Evolutionary conservation across 1,140 invertebrate species (phyloP).

Genomic region (Holotrichia oblita): DNA sequence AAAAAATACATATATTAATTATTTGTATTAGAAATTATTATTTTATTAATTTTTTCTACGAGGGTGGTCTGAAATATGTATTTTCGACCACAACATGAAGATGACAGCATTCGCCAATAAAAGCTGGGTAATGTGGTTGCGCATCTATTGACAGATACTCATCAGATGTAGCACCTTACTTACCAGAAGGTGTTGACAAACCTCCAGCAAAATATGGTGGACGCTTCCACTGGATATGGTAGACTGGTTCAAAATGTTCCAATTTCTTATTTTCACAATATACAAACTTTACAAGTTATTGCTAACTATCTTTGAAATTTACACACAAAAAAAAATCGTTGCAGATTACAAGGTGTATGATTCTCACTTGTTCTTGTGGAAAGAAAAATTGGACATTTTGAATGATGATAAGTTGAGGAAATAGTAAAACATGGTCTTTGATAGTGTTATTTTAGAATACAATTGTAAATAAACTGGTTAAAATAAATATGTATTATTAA

Average conservation of each 20-base stretch:
- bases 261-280: not conserved
- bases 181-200: constrained; percentile 71
- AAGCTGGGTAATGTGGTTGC: no score
- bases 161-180: constrained; percentile 70
- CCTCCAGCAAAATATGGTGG: constrained; percentile 72
- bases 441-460: constrained; percentile 9
- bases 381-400: not conserved
- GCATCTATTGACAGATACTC: no score
- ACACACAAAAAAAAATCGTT: not conserved
- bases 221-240: constrained; percentile 55
- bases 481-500: not conserved
- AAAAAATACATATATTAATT: no score
- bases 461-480: constrained; percentile 25
- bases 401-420: not conserved
- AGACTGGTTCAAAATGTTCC: constrained; percentile 40
- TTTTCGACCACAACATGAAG: no score
- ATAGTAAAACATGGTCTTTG: not conserved
- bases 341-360: no score
- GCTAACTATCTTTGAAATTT: not conserved
- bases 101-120: no score
- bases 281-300: not conserved
- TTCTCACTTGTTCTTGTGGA: not conserved
- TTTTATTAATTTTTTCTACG: no score
- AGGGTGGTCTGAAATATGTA: no score
- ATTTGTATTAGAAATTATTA: no score